Evolutionary conservation across 2,888 invertebrate genomes (phyloP).

Genomic region (Andrena flavipes): DNA sequence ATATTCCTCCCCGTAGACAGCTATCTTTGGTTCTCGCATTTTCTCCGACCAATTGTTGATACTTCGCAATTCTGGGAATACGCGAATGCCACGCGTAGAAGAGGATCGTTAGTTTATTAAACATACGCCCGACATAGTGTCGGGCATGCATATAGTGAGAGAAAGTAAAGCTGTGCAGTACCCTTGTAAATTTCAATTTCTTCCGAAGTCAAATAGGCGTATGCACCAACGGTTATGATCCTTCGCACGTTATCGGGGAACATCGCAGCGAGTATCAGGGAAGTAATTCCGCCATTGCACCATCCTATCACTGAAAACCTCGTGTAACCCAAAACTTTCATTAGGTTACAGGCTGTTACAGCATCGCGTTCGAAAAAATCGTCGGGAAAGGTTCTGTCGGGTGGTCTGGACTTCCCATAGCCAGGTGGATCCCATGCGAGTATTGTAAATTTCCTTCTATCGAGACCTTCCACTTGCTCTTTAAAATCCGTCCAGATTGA

Average conservation of each 20-base stretch:
- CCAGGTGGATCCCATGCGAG: no score
- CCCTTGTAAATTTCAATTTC: constrained; percentile 89
- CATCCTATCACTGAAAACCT: constrained; percentile 94
- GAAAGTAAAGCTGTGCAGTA: constrained; percentile 78
- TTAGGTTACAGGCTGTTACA: constrained; percentile 86
- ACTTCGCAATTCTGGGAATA: constrained; percentile 87
- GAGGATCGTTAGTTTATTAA: not conserved
- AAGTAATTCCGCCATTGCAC: constrained; percentile 95
- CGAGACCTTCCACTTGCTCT: constrained; percentile 90
- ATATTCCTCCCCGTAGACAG: constrained; percentile 90
- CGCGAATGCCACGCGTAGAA: not conserved
- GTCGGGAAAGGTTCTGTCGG: no score
- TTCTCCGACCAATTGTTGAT: constrained; percentile 92
- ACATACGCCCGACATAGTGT: not conserved
- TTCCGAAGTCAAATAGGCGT: constrained; percentile 90
- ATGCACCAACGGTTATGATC: constrained; percentile 92
- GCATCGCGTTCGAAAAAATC: no score
- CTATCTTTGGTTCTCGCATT: constrained; percentile 90
- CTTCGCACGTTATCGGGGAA: constrained; percentile 89
- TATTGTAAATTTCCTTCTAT: constrained; percentile 86
- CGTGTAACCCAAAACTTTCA: constrained; percentile 89
- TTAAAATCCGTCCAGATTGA: constrained; percentile 93
- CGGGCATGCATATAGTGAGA: not conserved
- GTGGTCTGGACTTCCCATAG: no score
- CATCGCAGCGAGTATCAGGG: constrained; percentile 91